Evolutionary conservation across 2,113 vertebrate genomes (phyloP).

Genomic region (Noctilio leporinus): DNA sequence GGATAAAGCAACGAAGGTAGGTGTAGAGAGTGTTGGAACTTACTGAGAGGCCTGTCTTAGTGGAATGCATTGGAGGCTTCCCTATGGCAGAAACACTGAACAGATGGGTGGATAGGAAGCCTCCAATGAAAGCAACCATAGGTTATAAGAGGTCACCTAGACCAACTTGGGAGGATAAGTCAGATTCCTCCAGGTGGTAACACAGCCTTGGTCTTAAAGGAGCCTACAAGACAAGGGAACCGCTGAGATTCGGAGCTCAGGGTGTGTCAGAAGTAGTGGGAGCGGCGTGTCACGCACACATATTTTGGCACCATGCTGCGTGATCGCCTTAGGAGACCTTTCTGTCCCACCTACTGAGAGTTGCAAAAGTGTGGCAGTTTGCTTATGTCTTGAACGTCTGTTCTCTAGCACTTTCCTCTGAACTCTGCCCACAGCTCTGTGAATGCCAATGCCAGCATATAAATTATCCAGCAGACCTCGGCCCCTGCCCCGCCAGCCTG

Average conservation of each 20-base stretch:
- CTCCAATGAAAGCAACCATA: neutral
- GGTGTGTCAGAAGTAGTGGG: neutral
- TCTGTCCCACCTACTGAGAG: neutral
- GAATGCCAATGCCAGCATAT: slow-evolving; percentile 74
- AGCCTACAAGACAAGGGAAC: neutral
- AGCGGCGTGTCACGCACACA: neutral
- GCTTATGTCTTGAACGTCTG: slow-evolving; percentile 66
- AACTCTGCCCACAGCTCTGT: slow-evolving; percentile 73
- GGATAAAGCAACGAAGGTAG: neutral
- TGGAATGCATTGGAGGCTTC: neutral
- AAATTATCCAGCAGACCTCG: slow-evolving; percentile 78
- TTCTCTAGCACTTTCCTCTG: slow-evolving; percentile 72
- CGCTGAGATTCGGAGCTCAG: neutral
- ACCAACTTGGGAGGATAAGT: neutral
- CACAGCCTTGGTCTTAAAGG: neutral
- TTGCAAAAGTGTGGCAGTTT: slow-evolving; percentile 43
- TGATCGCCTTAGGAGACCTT: neutral
- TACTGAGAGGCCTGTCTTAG: neutral
- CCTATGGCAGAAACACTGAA: neutral
- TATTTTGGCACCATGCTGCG: neutral
- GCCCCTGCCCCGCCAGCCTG: slow-evolving; percentile 58
- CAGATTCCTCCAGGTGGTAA: neutral
- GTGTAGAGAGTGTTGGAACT: neutral
- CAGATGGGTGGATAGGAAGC: neutral
- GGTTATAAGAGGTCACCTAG: neutral